phyloP scores from a whole-genome alignment of 2,113 vertebrate genomes.

The Neogale vison region DNA sequence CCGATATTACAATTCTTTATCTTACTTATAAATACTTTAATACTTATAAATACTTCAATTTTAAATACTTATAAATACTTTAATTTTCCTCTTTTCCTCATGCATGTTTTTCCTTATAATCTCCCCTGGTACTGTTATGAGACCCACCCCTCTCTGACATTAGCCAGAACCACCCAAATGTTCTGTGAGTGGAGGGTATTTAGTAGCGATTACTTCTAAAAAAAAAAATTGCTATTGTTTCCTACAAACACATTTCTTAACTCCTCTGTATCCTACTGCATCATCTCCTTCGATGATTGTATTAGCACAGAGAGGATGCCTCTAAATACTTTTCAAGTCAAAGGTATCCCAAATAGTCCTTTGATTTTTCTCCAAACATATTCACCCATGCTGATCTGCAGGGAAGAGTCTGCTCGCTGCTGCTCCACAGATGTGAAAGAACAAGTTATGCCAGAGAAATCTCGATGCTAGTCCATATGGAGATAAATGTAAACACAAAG shows the following conservation, averaged over 20 bases:
- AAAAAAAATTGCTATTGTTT: background rate
- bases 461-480: slow-evolving; percentile 16
- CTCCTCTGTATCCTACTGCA: background rate
- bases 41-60: too few species aligned
- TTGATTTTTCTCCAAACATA: slow-evolving; percentile 55
- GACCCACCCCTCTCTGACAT: background rate
- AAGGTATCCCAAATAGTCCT: background rate
- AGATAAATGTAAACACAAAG: slow-evolving; percentile 57
- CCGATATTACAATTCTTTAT: background rate
- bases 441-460: slow-evolving; percentile 51
- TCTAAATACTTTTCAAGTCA: background rate
- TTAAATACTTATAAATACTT: background rate
- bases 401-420: slow-evolving; percentile 22
- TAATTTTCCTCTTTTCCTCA: background rate
- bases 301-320: background rate
- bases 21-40: background rate
- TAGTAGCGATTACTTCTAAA: background rate
- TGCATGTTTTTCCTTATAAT: background rate
- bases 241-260: background rate
- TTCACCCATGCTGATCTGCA: slow-evolving; percentile 31
- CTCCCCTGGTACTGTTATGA: background rate
- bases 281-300: background rate
- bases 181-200: background rate
- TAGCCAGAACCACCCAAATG: background rate
- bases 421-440: slow-evolving; percentile 68